Percentiles rank a stretch among this genome's conserved stretches.
phyloP scores from a whole-genome alignment of 2,797 vertebrate species.

The Thamnophis elegans region DNA sequence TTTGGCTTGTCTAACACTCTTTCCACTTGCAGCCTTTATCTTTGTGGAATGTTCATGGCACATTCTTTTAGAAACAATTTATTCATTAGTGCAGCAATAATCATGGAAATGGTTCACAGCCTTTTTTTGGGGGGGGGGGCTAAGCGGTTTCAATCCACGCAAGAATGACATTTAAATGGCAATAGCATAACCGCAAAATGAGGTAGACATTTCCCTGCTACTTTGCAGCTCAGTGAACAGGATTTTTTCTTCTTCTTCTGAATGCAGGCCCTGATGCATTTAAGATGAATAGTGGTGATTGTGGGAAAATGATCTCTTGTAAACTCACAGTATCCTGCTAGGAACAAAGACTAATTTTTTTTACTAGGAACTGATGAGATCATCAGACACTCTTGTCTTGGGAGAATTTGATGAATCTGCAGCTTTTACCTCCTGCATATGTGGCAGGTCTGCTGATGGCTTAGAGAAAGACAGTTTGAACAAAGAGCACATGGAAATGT shows the following conservation, averaged over 20 bases:
- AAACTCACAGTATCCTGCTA: slow-evolving; percentile 70
- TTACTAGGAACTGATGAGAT: slow-evolving; percentile 73
- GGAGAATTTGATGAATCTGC: slow-evolving; percentile 67
- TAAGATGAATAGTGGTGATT: slow-evolving; percentile 80
- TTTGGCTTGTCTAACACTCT: slow-evolving; percentile 14
- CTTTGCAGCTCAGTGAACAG: slow-evolving; percentile 74
- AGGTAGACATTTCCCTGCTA: slow-evolving; percentile 70
- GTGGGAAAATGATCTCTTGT: slow-evolving; percentile 75
- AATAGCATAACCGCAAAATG: slow-evolving; percentile 70
- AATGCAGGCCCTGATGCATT: slow-evolving; percentile 60
- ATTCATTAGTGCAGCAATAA: slow-evolving; percentile 63
- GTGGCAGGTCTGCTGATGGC: slow-evolving; percentile 47
- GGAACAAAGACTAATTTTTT: slow-evolving; percentile 76
- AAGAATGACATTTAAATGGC: slow-evolving; percentile 72
- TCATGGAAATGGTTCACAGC: slow-evolving; percentile 70
- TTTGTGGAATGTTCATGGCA: slow-evolving; percentile 37
- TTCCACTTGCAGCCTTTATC: not conserved
- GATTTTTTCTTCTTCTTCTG: slow-evolving; percentile 55
- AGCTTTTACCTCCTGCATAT: slow-evolving; percentile 68
- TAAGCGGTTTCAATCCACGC: slow-evolving; percentile 53
- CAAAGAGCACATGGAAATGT: slow-evolving; percentile 11
- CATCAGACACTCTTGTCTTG: slow-evolving; percentile 63
- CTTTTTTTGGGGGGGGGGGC: slow-evolving; percentile 51
- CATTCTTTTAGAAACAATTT: slow-evolving; percentile 47
- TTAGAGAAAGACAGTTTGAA: not conserved